phyloP scores from a whole-genome alignment of 2,113 vertebrate species.

The Atrichornis clamosus region DNA sequence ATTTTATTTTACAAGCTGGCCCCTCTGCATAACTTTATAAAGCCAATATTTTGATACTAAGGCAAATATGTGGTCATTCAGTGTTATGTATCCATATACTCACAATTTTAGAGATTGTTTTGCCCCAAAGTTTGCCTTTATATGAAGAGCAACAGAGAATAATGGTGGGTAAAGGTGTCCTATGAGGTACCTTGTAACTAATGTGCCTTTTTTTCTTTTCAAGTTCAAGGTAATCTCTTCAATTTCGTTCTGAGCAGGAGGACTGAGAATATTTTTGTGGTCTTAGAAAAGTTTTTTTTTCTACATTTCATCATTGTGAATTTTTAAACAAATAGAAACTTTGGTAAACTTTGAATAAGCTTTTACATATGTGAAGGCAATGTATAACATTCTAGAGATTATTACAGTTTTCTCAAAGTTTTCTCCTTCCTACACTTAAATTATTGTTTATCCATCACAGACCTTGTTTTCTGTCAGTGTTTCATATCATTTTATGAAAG shows the following conservation, averaged over 20 bases:
- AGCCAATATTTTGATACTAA: slow-evolving; percentile 41
- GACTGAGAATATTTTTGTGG: not conserved
- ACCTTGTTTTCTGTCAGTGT: not conserved
- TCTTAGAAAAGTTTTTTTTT: not conserved
- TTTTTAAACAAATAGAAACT: not conserved
- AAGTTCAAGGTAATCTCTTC: not conserved
- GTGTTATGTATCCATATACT: not conserved
- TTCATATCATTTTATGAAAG: not conserved
- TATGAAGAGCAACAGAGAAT: not conserved
- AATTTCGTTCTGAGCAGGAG: not conserved
- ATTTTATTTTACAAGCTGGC: slow-evolving; percentile 20
- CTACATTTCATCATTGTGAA: not conserved
- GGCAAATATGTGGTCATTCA: slow-evolving; percentile 22
- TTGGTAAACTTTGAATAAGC: not conserved
- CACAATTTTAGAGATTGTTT: not conserved
- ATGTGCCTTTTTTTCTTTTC: not conserved
- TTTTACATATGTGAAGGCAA: not conserved
- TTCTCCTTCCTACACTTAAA: not conserved
- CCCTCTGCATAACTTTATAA: slow-evolving; percentile 7
- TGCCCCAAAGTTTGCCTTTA: not conserved
- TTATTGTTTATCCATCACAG: not conserved
- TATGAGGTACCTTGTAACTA: not conserved
- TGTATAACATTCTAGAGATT: not conserved
- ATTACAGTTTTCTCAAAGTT: not conserved
- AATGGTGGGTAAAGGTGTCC: not conserved